Percentiles rank a stretch among this genome's conserved stretches.
phyloP scores from a whole-genome alignment of 23 tunicate genomes.

The Phallusia fumigata region DNA sequence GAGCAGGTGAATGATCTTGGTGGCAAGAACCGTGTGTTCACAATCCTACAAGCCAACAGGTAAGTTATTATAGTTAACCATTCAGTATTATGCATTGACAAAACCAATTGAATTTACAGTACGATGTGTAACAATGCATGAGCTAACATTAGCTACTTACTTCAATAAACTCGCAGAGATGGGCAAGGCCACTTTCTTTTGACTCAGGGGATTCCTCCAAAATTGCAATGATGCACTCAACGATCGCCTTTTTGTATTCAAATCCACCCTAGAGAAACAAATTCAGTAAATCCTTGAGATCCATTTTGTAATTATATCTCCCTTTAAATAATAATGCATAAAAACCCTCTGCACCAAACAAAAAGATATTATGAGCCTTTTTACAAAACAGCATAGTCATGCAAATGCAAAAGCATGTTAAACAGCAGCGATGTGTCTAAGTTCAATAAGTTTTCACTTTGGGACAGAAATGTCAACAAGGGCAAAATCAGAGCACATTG shows the following conservation, averaged over 20 bases:
- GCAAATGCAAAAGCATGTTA: too few relatives aligned
- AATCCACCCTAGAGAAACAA: constrained; percentile 72
- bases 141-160: constrained; percentile 21
- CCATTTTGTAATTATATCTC: too few relatives aligned
- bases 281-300: too few relatives aligned
- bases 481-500: too few relatives aligned
- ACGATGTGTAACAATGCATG: too few relatives aligned
- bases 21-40: constrained; percentile 96
- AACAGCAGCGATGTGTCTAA: too few relatives aligned
- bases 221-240: constrained; percentile 92
- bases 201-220: constrained; percentile 91
- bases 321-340: too few relatives aligned
- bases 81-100: not conserved
- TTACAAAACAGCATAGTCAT: too few relatives aligned
- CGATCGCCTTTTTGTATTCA: constrained; percentile 95
- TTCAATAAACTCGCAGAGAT: constrained; percentile 98
- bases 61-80: not conserved
- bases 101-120: not conserved
- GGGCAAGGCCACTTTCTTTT: constrained; percentile 87
- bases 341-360: too few relatives aligned
- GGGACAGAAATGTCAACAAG: too few relatives aligned
- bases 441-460: too few relatives aligned
- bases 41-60: constrained; percentile 87
- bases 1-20: constrained; percentile 90
- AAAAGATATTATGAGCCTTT: too few relatives aligned